These are phyloP conservation scores for Erannis defoliaria DNA, from an alignment of 2,888 invertebrate genomes.

Conservation along the genomic window DNA sequence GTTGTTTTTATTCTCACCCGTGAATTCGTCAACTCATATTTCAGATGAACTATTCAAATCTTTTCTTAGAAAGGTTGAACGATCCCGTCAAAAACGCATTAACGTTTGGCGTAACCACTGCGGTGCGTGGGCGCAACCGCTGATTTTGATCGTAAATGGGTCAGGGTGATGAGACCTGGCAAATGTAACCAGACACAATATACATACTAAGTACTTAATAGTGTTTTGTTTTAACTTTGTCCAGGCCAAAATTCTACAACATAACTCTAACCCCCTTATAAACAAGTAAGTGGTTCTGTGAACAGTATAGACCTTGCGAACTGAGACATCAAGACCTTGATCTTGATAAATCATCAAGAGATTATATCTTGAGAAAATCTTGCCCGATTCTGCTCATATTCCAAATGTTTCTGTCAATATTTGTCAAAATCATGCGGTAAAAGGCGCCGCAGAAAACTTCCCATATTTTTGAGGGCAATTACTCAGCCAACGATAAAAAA, in stretches of 20 bases:
- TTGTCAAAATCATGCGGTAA: too few relatives aligned
- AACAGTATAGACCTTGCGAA: too few relatives aligned
- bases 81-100: constrained; percentile 49
- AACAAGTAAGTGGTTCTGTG: too few relatives aligned
- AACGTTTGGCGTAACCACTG: constrained; percentile 62
- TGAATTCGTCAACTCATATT: not conserved
- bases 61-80: constrained; percentile 56
- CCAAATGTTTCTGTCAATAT: too few relatives aligned
- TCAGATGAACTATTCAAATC: not conserved
- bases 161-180: constrained; percentile 69
- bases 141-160: constrained; percentile 75
- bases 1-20: not conserved
- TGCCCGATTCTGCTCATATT: too few relatives aligned
- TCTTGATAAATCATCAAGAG: too few relatives aligned
- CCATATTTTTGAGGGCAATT: too few relatives aligned
- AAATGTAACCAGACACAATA: constrained; percentile 37
- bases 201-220: constrained; percentile 1
- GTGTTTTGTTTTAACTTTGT: not conserved
- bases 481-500: too few relatives aligned
- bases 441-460: too few relatives aligned
- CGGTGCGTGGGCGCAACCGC: constrained; percentile 74
- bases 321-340: too few relatives aligned
- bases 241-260: not conserved
- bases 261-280: too few relatives aligned
- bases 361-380: too few relatives aligned